Percentiles rank a stretch among this genome's conserved stretches.
These are phyloP conservation scores for Enteromius argenteus DNA, from an alignment of 2,797 vertebrate species.

Conservation along the genomic window DNA sequence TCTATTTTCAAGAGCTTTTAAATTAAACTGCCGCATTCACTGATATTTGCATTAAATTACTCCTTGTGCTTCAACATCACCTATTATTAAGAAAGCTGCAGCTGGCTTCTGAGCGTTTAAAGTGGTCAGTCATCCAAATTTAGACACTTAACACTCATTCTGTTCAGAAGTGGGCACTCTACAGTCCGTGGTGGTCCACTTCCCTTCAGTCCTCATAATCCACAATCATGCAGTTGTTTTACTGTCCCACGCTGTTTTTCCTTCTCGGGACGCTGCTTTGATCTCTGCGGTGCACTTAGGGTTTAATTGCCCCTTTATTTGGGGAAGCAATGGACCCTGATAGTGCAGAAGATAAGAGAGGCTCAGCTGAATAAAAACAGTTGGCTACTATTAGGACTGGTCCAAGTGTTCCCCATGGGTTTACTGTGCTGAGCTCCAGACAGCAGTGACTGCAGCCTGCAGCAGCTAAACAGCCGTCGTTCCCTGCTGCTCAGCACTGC, in stretches of 20 bases:
- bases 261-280: constrained; percentile 66
- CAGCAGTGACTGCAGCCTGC: constrained; percentile 53
- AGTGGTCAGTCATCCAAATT: constrained; percentile 37
- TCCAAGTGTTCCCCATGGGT: constrained; percentile 59
- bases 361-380: constrained; percentile 74
- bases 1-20: neutral
- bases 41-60: constrained; percentile 68
- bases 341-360: constrained; percentile 69
- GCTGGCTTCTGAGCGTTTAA: constrained; percentile 6
- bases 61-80: constrained; percentile 54
- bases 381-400: constrained; percentile 68
- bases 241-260: constrained; percentile 63
- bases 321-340: constrained; percentile 76
- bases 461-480: constrained; percentile 22
- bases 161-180: constrained; percentile 41
- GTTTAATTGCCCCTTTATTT: constrained; percentile 80
- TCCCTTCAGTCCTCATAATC: constrained; percentile 61
- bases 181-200: constrained; percentile 58
- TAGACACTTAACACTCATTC: constrained; percentile 55
- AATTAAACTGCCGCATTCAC: constrained; percentile 68
- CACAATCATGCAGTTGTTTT: constrained; percentile 65
- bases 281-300: constrained; percentile 69
- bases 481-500: constrained; percentile 16
- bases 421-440: constrained; percentile 46
- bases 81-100: constrained; percentile 65